Conservation (phyloP, 2,888 invertebrate genomes). For the Agrotis puta region DNA sequence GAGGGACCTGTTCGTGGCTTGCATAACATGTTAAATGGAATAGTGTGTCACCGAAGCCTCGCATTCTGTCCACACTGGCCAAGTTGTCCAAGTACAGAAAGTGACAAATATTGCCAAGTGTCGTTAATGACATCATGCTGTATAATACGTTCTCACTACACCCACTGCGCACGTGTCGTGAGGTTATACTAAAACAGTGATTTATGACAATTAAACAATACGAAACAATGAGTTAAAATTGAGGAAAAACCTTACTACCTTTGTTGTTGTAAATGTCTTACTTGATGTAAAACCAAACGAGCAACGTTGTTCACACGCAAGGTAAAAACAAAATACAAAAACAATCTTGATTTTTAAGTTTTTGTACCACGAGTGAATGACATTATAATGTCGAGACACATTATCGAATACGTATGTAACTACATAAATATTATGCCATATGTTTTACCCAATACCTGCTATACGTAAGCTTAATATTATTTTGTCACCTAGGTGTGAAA, state of each 20-base stretch:
- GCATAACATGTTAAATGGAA: conserved; percentile 79
- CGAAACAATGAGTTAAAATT: conserved; percentile 41
- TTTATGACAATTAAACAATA: conserved; percentile 56
- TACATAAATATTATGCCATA: too few relatives aligned
- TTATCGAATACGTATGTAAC: background rate
- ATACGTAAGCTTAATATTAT: background rate
- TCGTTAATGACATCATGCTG: conserved; percentile 87
- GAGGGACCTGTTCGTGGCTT: conserved; percentile 78
- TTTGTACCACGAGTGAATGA: conserved; percentile 28
- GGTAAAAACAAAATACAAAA: conserved; percentile 39
- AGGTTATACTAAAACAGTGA: conserved; percentile 67
- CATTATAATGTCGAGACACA: conserved; percentile 13
- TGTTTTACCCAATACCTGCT: background rate
- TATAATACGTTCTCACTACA: conserved; percentile 80
- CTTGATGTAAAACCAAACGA: conserved; percentile 4
- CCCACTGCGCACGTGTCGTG: conserved; percentile 85
- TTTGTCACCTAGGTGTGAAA: background rate
- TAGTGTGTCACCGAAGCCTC: conserved; percentile 78
- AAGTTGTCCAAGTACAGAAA: conserved; percentile 70
- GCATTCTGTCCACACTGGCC: conserved; percentile 67
- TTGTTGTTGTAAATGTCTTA: conserved; percentile 29
- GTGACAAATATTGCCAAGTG: conserved; percentile 81
- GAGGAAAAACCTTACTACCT: conserved; percentile 30
- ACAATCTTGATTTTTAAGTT: conserved; percentile 28
- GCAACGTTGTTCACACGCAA: conserved; percentile 25